Conservation (phyloP, 2,113 vertebrate species). For the Anoplopoma fimbria region DNA sequence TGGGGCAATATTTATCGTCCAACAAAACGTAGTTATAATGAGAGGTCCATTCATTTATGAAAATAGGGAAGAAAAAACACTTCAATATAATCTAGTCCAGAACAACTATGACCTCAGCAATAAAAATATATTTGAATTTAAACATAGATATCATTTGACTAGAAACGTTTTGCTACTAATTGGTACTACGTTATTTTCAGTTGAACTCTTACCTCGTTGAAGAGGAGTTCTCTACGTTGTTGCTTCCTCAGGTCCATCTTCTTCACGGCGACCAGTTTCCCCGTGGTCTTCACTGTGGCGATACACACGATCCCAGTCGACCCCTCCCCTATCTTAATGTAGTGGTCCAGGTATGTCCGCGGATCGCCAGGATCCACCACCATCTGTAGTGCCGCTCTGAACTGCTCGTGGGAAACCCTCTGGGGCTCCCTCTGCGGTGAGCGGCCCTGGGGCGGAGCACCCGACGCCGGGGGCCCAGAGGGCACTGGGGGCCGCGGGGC, state of each 20-base stretch:
- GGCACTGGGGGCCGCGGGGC: slow-evolving; percentile 60
- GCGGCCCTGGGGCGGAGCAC: slow-evolving; percentile 62
- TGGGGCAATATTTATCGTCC: no score
- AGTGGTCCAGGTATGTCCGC: slow-evolving; percentile 92
- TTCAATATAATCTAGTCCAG: no score
- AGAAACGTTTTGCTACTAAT: no score
- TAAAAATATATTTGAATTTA: no score
- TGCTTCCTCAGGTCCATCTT: slow-evolving; percentile 98
- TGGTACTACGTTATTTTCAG: neutral
- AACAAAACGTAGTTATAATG: neutral
- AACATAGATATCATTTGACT: neutral
- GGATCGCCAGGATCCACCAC: slow-evolving; percentile 95
- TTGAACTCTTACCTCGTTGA: slow-evolving; percentile 89
- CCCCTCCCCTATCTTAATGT: slow-evolving; percentile 97
- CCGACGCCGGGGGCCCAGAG: slow-evolving; percentile 16
- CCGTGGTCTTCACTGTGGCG: slow-evolving; percentile 89
- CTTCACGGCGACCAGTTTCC: slow-evolving; percentile 94
- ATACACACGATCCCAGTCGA: slow-evolving; percentile 96
- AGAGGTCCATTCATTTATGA: neutral
- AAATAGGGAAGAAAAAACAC: neutral
- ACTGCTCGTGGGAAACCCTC: slow-evolving; percentile 95
- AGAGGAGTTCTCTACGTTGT: slow-evolving; percentile 93
- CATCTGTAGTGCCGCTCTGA: slow-evolving; percentile 93
- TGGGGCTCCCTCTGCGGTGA: slow-evolving; percentile 91
- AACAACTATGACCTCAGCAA: neutral